Conservation (phyloP, 2,888 invertebrate species). For the Pseudococcus viburni region DNA sequence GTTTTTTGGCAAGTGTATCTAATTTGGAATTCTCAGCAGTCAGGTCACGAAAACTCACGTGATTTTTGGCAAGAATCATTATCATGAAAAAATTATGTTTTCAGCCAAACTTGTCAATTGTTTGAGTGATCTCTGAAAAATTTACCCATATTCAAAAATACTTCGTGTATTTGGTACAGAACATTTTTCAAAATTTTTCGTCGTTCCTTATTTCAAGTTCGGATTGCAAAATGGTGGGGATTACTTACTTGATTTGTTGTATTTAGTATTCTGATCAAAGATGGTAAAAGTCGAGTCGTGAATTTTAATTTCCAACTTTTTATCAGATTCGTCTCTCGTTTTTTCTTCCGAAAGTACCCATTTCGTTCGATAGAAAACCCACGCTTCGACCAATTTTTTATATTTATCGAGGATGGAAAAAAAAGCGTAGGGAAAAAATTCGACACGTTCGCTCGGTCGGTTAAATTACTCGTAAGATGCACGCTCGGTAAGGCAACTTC, state of each 20-base stretch:
- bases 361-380: neutral
- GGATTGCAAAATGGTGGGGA: no score
- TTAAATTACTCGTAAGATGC: conserved; percentile 26
- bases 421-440: neutral
- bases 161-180: neutral
- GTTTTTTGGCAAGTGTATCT: neutral
- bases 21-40: neutral
- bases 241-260: no score
- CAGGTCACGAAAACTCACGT: neutral
- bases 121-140: neutral
- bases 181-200: neutral
- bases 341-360: neutral
- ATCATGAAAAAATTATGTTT: neutral
- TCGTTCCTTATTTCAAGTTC: no score
- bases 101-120: neutral
- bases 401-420: neutral
- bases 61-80: neutral
- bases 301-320: no score
- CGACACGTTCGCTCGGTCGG: neutral
- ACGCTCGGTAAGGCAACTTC: conserved; percentile 8
- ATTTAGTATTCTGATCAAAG: no score
- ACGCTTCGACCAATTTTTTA: neutral
- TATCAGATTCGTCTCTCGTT: neutral
- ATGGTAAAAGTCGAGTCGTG: no score
- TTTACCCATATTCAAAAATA: neutral